Evolutionary conservation across 1,140 invertebrate species (phyloP).

Genomic region (Heliconius melpomene): DNA sequence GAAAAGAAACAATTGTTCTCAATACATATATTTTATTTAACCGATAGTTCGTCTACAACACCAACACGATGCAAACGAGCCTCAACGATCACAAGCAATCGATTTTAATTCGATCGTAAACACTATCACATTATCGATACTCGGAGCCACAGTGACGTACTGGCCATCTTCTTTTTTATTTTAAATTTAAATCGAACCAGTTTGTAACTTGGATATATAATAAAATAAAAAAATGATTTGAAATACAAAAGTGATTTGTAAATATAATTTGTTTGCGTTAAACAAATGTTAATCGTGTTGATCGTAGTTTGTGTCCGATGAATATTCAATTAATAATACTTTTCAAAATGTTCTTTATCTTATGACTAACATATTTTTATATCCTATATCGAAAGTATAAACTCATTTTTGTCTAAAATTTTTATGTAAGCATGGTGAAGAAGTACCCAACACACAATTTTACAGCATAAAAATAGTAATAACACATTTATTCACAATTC

Average conservation of each 20-base stretch:
- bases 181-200: slow-evolving; percentile 48
- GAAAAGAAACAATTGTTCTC: not conserved
- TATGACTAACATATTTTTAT: not conserved
- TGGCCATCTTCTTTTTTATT: slow-evolving; percentile 42
- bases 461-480: too few relatives aligned
- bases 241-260: slow-evolving; percentile 4
- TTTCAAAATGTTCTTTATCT: not conserved
- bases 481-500: too few relatives aligned
- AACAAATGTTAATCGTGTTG: slow-evolving; percentile 4
- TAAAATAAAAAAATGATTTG: slow-evolving; percentile 18
- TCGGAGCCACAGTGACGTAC: slow-evolving; percentile 48
- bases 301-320: not conserved
- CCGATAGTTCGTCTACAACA: not conserved
- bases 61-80: slow-evolving; percentile 30
- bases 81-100: slow-evolving; percentile 54
- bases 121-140: slow-evolving; percentile 65
- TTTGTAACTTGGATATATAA: slow-evolving; percentile 37
- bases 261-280: slow-evolving; percentile 10
- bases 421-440: too few relatives aligned
- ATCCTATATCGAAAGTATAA: too few relatives aligned
- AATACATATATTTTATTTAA: slow-evolving; percentile 17
- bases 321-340: slow-evolving; percentile 3
- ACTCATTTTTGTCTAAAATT: too few relatives aligned
- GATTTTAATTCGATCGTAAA: slow-evolving; percentile 73
- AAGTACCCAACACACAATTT: too few relatives aligned